Evolutionary conservation across 2,113 vertebrate genomes (phyloP).

Genomic region (Notarius quadriscutis): DNA sequence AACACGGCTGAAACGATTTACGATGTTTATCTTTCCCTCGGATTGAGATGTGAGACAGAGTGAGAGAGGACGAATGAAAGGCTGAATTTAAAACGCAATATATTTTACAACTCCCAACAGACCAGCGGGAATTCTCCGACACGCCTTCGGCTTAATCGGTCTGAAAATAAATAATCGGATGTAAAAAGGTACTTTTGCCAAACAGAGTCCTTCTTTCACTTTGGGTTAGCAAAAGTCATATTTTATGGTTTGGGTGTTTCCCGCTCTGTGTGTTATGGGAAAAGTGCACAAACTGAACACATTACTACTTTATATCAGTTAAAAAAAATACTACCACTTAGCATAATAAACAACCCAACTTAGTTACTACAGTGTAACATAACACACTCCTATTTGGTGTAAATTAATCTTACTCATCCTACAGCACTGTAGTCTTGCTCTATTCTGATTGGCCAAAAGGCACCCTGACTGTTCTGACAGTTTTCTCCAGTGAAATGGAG

Average conservation of each 20-base stretch:
- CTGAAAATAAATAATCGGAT: constrained; percentile 74
- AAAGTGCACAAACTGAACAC: background rate
- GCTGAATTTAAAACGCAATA: constrained; percentile 64
- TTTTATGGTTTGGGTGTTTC: constrained; percentile 72
- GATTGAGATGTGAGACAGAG: constrained; percentile 52
- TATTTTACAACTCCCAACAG: constrained; percentile 69
- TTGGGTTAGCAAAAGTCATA: constrained; percentile 66
- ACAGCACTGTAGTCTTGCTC: background rate
- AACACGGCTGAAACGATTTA: constrained; percentile 68
- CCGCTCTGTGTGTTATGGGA: constrained; percentile 65
- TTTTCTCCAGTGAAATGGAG: background rate
- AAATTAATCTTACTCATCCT: background rate
- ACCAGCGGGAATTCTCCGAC: constrained; percentile 70
- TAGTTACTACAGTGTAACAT: background rate
- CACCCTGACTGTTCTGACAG: background rate
- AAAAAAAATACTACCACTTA: background rate
- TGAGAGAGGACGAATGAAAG: constrained; percentile 64
- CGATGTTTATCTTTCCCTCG: constrained; percentile 69
- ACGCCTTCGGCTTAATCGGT: constrained; percentile 68
- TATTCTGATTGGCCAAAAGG: background rate
- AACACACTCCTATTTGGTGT: background rate
- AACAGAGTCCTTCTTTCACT: constrained; percentile 66
- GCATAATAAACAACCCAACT: no score
- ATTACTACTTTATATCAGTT: background rate
- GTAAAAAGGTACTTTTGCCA: constrained; percentile 62